Conservation (phyloP, 2,888 invertebrate genomes). For the Osedax fenrisi region DNA sequence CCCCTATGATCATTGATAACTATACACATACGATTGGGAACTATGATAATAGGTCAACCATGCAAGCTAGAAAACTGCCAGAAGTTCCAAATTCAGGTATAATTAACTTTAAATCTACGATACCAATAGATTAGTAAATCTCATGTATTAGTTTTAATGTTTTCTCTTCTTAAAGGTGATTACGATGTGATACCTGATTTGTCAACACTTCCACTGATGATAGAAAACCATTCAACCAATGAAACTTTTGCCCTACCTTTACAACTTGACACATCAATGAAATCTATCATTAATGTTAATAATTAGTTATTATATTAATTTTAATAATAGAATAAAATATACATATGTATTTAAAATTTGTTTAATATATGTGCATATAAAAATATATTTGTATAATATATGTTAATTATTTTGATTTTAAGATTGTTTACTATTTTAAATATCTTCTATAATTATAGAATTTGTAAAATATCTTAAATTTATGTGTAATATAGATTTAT, state of each 20-base stretch:
- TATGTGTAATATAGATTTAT: too few relatives aligned
- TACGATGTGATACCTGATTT: not conserved
- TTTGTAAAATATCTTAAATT: too few relatives aligned
- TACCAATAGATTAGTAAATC: not conserved
- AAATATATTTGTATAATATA: too few relatives aligned
- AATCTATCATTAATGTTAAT: too few relatives aligned
- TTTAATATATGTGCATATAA: too few relatives aligned
- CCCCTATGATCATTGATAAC: not conserved
- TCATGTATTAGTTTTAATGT: not conserved
- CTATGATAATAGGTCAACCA: not conserved
- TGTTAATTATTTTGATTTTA: too few relatives aligned
- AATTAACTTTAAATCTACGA: not conserved
- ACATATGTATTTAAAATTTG: too few relatives aligned
- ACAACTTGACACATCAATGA: not conserved
- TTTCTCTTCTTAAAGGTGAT: not conserved
- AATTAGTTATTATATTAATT: too few relatives aligned
- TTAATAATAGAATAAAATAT: too few relatives aligned
- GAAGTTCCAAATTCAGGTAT: not conserved
- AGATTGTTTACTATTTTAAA: too few relatives aligned
- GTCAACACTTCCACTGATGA: not conserved
- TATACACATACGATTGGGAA: not conserved
- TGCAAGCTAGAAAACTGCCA: not conserved
- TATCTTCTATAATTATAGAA: too few relatives aligned
- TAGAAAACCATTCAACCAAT: too few relatives aligned
- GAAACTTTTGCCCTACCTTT: not conserved